Base-by-base conservation (phyloP, 2,113 vertebrate species). In the Heteronetta atricapilla region DNA sequence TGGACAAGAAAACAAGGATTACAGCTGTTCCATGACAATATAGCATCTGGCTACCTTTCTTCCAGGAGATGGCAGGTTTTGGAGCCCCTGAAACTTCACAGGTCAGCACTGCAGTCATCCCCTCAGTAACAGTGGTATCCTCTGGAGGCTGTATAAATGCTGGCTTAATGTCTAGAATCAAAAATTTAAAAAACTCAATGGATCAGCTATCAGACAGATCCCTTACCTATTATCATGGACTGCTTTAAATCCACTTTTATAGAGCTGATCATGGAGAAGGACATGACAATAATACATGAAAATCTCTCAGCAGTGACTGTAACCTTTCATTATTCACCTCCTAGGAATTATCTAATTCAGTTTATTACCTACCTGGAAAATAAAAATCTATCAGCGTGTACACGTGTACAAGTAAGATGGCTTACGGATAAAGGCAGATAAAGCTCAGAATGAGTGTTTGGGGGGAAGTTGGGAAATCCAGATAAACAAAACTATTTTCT, bases 31-130 rank as follows among this genome's bases (percentile, higher is more conserved):
- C 33, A 20, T 36, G 62, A 40, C 8, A 11, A 4, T 16, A 29
- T 21, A 12, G 5, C 36, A 40, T 80, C 5, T 28, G 13, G 33
- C 6, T 98, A 99, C 99, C 99, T 99, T 96, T 99, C 94, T 97
- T 99, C 99, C 99, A 99, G 5, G 98, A 98, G 95, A 99, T 98
- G 95, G 99, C 98, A 3, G 99, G 98, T 62, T 98, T 99, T 36
- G 99, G 99, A 44, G 99, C 99, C 33, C 99, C 99, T 0, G 98
- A 98, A 17, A 99, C 98, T 79, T 98, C 98, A n/a, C 99, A 99
- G 83, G 90, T 97, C 73, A 99, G 98, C 46, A 98, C 58, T 5
- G 99, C 98, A 0, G 94, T 97, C 89, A 98, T 98, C 4, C 99
- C 98, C 31, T 99, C 98, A 0, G 99, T 99, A 53, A 99, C 98